These are phyloP conservation scores for Leptinotarsa texana DNA, from an alignment of 1,140 invertebrate genomes.

Conservation along the genomic window DNA sequence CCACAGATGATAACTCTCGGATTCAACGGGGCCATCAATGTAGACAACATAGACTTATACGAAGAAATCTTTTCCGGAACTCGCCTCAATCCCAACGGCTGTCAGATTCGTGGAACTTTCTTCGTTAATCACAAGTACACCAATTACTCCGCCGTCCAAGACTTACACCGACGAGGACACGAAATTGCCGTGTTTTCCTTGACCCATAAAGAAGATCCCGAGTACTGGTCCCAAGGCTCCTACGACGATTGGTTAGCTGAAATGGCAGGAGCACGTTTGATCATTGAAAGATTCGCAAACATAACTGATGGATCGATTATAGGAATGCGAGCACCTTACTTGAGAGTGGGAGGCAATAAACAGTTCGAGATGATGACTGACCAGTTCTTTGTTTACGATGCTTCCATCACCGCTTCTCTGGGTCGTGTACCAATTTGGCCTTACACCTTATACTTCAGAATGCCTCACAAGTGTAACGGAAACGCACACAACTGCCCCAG, in stretches of 20 bases:
- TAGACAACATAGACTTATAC: constrained; percentile 91
- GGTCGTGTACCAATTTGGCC: constrained; percentile 92
- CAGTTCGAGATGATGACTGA: constrained; percentile 97
- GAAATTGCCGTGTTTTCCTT: constrained; percentile 94
- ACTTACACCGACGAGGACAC: constrained; percentile 88
- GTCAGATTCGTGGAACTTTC: constrained; percentile 91
- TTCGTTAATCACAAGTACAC: constrained; percentile 96
- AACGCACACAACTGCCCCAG: constrained; percentile 91
- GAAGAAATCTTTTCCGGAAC: constrained; percentile 87
- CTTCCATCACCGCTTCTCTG: constrained; percentile 88
- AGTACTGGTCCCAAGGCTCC: constrained; percentile 84
- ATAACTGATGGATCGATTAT: constrained; percentile 89
- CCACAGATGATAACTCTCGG: constrained; percentile 95
- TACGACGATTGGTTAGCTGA: constrained; percentile 94
- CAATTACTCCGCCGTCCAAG: constrained; percentile 92
- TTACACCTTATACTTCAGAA: constrained; percentile 92
- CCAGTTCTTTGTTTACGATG: constrained; percentile 92
- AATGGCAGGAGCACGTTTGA: constrained; percentile 90
- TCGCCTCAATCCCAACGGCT: constrained; percentile 89
- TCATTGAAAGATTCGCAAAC: constrained; percentile 87
- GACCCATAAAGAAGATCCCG: constrained; percentile 87
- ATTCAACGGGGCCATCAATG: constrained; percentile 93
- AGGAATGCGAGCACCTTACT: constrained; percentile 85
- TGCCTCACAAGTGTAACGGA: constrained; percentile 93
- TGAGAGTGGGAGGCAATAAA: constrained; percentile 90